Conservation (phyloP, 2,888 invertebrate species). For the Macrostomum cliftonense region DNA sequence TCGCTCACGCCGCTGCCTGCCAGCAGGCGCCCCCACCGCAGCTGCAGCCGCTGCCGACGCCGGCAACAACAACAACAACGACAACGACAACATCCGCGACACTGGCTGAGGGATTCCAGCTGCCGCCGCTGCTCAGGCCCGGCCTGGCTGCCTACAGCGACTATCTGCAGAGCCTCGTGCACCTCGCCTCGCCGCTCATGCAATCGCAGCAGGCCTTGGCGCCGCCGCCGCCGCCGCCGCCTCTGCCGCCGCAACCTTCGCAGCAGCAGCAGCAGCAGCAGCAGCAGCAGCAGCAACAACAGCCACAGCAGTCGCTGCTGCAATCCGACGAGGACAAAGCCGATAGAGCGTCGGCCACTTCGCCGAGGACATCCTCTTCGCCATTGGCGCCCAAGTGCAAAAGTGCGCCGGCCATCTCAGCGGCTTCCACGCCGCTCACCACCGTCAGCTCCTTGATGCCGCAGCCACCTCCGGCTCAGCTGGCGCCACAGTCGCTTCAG, state of each 20-base stretch:
- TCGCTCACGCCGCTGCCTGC: constrained; percentile 7
- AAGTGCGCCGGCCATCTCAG: constrained; percentile 9
- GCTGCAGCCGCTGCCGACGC: not conserved
- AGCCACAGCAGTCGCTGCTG: too few relatives aligned
- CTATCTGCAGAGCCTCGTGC: constrained; percentile 46
- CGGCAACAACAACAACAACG: not conserved
- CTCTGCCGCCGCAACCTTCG: constrained; percentile 55
- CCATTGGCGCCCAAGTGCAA: constrained; percentile 13
- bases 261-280: too few relatives aligned
- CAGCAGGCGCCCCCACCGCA: not conserved
- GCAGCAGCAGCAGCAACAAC: too few relatives aligned
- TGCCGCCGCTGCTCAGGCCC: not conserved
- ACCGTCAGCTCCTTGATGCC: not conserved
- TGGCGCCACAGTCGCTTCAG: not conserved
- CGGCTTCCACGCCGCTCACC: not conserved
- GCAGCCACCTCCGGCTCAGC: not conserved
- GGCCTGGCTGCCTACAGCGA: not conserved
- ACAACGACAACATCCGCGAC: not conserved
- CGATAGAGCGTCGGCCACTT: too few relatives aligned
- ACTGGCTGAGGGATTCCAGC: constrained; percentile 2
- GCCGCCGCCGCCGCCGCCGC: constrained; percentile 68
- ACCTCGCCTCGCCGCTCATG: constrained; percentile 57
- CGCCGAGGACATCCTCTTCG: constrained; percentile 4
- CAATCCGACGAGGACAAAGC: not conserved
- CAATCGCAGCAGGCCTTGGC: constrained; percentile 44